phyloP scores from a whole-genome alignment of 2,113 vertebrate species.

The Silurus glanis region DNA sequence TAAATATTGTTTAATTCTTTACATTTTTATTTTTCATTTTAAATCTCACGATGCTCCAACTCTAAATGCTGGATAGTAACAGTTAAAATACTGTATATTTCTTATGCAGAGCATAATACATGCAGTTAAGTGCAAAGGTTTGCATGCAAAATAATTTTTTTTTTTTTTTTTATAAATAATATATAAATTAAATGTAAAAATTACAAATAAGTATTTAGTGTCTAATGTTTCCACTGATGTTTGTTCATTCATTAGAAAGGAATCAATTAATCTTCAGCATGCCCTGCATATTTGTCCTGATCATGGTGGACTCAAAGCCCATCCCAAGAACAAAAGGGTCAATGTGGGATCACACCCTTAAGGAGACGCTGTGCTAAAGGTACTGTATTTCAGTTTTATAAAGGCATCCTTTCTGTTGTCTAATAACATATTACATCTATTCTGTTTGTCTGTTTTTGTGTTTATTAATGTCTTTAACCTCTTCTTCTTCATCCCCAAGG shows the following conservation, averaged over 20 bases:
- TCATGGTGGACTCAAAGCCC: not conserved
- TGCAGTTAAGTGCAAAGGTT: not conserved
- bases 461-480: not conserved
- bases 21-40: not conserved
- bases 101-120: not conserved
- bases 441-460: not conserved
- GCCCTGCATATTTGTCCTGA: not conserved
- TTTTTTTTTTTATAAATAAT: not conserved
- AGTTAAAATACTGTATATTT: not conserved
- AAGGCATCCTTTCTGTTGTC: not conserved
- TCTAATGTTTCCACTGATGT: not conserved
- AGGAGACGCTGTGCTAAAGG: not conserved
- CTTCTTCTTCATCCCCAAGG: not conserved
- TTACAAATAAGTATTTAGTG: not conserved
- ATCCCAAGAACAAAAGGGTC: not conserved
- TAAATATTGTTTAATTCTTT: not conserved
- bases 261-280: not conserved
- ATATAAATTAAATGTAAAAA: not conserved
- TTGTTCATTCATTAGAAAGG: not conserved
- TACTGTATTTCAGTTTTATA: not conserved
- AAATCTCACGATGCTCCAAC: not conserved
- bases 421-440: not conserved
- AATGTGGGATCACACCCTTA: not conserved
- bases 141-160: not conserved
- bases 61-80: not conserved